These are phyloP conservation scores for Papilio dardanus DNA, from an alignment of 1,140 invertebrate genomes.

Conservation along the genomic window DNA sequence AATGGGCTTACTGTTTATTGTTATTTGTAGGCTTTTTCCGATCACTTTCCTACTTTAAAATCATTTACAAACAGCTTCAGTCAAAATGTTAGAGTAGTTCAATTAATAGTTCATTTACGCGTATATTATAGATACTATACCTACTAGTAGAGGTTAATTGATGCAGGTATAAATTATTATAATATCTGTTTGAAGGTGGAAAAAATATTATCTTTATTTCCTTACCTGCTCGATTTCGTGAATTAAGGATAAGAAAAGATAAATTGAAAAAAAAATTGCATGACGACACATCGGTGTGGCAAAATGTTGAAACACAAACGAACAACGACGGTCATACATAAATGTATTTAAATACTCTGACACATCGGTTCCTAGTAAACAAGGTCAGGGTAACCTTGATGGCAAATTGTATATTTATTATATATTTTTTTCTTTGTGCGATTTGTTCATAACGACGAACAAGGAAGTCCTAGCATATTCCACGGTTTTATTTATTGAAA, in stretches of 20 bases:
- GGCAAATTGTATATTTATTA: slow-evolving; percentile 72
- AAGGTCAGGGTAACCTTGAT: slow-evolving; percentile 74
- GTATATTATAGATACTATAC: too few relatives aligned
- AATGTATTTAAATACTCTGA: slow-evolving; percentile 60
- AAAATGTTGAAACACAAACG: slow-evolving; percentile 26
- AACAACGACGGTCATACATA: slow-evolving; percentile 47
- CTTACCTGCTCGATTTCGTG: slow-evolving; percentile 16
- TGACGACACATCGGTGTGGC: slow-evolving; percentile 31
- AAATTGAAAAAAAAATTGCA: slow-evolving; percentile 19
- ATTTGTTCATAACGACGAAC: slow-evolving; percentile 72
- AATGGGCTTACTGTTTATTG: neutral
- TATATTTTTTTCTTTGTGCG: slow-evolving; percentile 66
- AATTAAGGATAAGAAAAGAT: neutral
- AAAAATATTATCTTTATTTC: neutral
- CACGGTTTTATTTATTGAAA: slow-evolving; percentile 65
- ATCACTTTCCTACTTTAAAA: neutral
- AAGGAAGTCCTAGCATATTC: slow-evolving; percentile 70
- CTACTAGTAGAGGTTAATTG: slow-evolving; percentile 29
- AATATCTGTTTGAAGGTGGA: neutral
- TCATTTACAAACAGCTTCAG: neutral
- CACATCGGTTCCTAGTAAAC: slow-evolving; percentile 76
- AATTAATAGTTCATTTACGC: neutral
- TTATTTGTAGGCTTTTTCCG: too few relatives aligned
- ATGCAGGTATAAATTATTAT: slow-evolving; percentile 27
- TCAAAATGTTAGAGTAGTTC: neutral